Evolutionary conservation across 1,140 invertebrate genomes (phyloP).

Genomic region (Phenacoccus solenopsis): DNA sequence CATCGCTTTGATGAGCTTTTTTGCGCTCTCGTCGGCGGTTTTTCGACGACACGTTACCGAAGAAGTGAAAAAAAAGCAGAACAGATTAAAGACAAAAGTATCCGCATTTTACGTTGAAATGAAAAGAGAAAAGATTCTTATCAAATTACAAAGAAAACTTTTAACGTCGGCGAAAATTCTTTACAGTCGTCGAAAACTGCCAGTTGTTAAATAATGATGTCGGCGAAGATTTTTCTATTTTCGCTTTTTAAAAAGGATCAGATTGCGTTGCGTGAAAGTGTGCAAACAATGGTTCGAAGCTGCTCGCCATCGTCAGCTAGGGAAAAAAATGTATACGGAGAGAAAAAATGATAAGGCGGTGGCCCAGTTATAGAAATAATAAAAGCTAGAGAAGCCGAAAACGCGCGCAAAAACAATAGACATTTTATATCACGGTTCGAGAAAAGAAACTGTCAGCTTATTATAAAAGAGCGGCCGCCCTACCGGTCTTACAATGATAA

Average conservation of each 20-base stretch:
- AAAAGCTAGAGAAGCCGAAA: background rate
- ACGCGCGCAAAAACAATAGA: background rate
- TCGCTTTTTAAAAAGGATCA: background rate
- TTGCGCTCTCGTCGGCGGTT: background rate
- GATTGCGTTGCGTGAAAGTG: background rate
- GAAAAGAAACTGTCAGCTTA: constrained; percentile 1
- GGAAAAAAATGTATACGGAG: no score
- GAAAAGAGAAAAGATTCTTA: background rate
- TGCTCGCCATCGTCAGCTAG: no score
- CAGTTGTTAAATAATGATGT: background rate
- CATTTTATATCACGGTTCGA: background rate
- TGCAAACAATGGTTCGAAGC: background rate
- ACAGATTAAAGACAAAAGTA: constrained; percentile 3
- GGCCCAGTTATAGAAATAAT: no score
- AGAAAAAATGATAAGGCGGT: background rate
- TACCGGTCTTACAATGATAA: background rate
- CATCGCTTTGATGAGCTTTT: background rate
- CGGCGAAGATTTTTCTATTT: background rate
- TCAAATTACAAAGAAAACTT: background rate
- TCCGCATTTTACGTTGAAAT: background rate
- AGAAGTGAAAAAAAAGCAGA: background rate
- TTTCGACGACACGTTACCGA: background rate
- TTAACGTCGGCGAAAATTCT: background rate
- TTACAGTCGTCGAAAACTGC: background rate
- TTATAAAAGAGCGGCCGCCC: background rate